These are phyloP conservation scores for Eupithecia subumbrata DNA, from an alignment of 2,888 invertebrate genomes.

Conservation along the genomic window DNA sequence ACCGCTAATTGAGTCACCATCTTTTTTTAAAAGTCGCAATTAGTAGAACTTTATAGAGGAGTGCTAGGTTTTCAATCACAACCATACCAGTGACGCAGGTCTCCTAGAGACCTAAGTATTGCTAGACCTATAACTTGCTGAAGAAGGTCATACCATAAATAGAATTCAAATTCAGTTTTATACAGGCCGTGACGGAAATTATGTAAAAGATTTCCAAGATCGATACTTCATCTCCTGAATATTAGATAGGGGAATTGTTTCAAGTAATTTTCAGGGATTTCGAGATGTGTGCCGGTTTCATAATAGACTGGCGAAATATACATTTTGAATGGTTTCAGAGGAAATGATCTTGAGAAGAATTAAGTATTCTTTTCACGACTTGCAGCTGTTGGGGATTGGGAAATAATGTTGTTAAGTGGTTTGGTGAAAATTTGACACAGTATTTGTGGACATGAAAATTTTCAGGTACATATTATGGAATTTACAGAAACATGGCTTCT, in stretches of 20 bases:
- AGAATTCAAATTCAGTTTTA: background rate
- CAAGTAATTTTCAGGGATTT: slow-evolving; percentile 26
- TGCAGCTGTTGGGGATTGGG: background rate
- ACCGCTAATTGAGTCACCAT: background rate
- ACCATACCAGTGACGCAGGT: background rate
- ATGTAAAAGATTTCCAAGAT: slow-evolving; percentile 25
- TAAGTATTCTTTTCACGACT: slow-evolving; percentile 10
- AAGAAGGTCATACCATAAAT: background rate
- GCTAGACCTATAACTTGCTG: background rate
- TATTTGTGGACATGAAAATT: background rate
- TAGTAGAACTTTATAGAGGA: background rate
- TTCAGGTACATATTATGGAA: background rate
- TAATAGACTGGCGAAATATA: slow-evolving; percentile 19
- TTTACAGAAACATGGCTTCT: background rate
- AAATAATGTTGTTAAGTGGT: slow-evolving; percentile 5
- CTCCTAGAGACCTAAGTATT: background rate
- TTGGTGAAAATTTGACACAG: slow-evolving; percentile 5
- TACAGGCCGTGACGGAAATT: slow-evolving; percentile 10
- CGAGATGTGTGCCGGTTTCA: slow-evolving; percentile 19
- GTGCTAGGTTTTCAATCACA: background rate
- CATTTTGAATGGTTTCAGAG: slow-evolving; percentile 15
- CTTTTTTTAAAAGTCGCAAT: too few relatives aligned
- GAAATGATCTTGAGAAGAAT: background rate
- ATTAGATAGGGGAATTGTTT: slow-evolving; percentile 37
- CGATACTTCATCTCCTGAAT: slow-evolving; percentile 40